Base-by-base conservation (phyloP, 2,797 vertebrate genomes). In the Neosilurus hyrtlii region DNA sequence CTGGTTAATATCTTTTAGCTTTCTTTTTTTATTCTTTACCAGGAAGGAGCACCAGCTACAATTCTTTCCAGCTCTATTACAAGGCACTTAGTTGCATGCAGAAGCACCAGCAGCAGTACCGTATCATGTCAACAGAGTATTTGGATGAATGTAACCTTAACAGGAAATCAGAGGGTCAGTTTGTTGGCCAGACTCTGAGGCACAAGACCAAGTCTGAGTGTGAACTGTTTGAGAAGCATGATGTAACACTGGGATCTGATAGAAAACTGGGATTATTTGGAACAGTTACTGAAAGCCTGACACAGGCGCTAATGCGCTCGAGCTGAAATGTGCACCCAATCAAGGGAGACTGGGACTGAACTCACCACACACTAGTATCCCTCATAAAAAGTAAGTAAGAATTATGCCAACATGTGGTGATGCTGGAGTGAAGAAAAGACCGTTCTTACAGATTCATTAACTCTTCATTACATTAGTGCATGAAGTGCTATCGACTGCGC, bases 391-490 rank as follows among this genome's bases (percentile, higher is more conserved):
- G 12, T 51, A 70, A 49, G 35, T 2, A 51, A 14, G 10, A n/a
- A 54, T 16, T 24, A 71, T 52, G 49, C 18, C 72, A 67, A 35
- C 61, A 12, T 24, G 11, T 16, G 65, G 24, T 9, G 37, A 24
- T 26, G 63, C 52, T 49, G 52, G 22, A 70, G 65, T 37, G 49
- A 56, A 68, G 70, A 24, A 6, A 65, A 82, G 57, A n/a, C n/a
- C 61, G 57, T 67, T 30, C 61, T 57, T 26, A 12, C 56, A 77
- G 57, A 35, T 35, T 70, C 37, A 78, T 63, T 51, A 51, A 78
- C 75, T 78, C 75, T 9, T 35, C 54, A 37, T 66, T 24, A 82
- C 20, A 56, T 57, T 56, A 67, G 22, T 26, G 81, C 62, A 49
- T 57, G 73, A 61, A 22, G 63, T 59, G 62, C 16, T 24, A 61